A percentile compares a stretch with the other conserved stretches of the same genome.
These are phyloP conservation scores for Ptilonorhynchus violaceus DNA, from an alignment of 2,113 vertebrate species.

Conservation along the genomic window DNA sequence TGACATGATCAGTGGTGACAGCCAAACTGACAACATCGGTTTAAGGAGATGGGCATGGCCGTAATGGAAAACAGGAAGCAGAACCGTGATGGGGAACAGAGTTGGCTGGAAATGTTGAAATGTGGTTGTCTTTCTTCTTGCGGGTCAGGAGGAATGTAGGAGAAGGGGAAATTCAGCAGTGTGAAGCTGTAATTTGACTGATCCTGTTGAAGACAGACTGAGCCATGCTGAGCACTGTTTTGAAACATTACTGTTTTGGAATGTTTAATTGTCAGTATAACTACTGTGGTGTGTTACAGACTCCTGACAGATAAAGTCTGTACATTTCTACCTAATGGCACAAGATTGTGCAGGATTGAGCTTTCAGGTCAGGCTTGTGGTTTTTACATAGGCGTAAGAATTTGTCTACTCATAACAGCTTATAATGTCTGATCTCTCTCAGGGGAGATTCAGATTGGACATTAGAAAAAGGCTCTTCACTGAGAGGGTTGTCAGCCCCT, in stretches of 20 bases:
- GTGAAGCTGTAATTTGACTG: background rate
- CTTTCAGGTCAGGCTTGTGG: background rate
- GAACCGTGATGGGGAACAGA: background rate
- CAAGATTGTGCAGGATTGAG: background rate
- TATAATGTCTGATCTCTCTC: background rate
- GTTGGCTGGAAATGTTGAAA: background rate
- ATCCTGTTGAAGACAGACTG: background rate
- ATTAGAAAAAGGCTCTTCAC: background rate
- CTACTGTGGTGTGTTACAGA: background rate
- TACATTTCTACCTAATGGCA: background rate
- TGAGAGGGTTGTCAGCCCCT: background rate
- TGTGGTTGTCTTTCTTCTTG: background rate
- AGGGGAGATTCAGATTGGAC: background rate
- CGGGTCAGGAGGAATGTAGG: background rate
- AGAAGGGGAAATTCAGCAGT: background rate
- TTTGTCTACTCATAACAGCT: background rate
- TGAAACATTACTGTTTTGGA: background rate
- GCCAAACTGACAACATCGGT: background rate
- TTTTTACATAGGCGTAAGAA: background rate
- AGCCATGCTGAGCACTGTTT: background rate
- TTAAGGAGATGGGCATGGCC: background rate
- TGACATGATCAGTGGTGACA: background rate
- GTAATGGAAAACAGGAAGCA: background rate
- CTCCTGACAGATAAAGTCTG: background rate
- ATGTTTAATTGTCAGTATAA: background rate